Conservation (phyloP, 1,140 invertebrate species). For the Triops longicaudatus region DNA sequence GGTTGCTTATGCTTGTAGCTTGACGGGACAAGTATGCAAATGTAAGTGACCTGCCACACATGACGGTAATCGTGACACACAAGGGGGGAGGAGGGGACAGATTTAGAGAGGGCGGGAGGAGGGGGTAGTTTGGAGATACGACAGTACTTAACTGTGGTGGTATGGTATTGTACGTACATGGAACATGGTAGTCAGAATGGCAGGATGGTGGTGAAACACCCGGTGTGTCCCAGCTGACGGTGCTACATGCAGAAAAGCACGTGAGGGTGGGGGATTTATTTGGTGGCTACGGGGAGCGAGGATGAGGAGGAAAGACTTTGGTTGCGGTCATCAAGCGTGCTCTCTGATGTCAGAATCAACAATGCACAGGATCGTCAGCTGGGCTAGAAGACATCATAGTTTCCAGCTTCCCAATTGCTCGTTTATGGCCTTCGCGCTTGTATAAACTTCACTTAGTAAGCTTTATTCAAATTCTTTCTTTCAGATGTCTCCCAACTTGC, state of each 20-base stretch:
- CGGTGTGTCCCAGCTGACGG: conserved; percentile 9
- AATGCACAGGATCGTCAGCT: neutral
- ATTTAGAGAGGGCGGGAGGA: neutral
- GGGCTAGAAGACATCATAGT: conserved; percentile 11
- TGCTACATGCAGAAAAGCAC: neutral
- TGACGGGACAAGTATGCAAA: conserved; percentile 11
- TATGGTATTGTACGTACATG: neutral
- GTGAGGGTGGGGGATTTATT: conserved; percentile 13
- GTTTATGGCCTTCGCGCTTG: neutral
- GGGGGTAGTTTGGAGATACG: neutral
- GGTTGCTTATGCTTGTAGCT: neutral
- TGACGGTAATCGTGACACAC: neutral
- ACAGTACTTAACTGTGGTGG: neutral
- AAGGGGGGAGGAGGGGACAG: neutral
- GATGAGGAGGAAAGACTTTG: neutral
- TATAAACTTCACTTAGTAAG: neutral
- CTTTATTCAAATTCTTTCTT: neutral
- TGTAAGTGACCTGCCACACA: conserved; percentile 11
- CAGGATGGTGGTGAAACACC: conserved; percentile 13
- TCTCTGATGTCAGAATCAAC: conserved; percentile 11
- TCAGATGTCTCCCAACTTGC: no score
- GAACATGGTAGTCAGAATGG: neutral
- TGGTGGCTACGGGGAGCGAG: conserved; percentile 9
- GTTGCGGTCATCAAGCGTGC: conserved; percentile 10
- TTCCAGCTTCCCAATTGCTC: neutral